phyloP scores from a whole-genome alignment of 2,888 invertebrate species.

The Aricia artaxerxes region DNA sequence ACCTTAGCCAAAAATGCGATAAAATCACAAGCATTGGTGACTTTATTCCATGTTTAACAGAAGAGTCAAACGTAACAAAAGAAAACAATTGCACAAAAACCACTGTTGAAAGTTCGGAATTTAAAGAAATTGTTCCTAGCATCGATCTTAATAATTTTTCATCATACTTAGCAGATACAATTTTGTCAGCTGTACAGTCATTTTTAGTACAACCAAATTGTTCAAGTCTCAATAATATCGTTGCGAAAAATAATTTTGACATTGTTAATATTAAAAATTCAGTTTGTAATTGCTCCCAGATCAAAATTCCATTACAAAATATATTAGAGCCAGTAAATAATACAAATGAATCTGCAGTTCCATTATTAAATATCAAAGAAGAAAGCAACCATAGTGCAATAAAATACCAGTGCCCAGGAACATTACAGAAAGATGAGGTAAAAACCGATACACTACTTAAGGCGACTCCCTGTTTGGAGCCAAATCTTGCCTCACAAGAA shows the following conservation, averaged over 20 bases:
- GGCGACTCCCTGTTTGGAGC: not conserved
- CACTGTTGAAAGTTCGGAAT: not conserved
- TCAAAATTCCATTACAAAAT: not conserved
- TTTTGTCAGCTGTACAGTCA: conserved; percentile 7
- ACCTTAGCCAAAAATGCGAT: not conserved
- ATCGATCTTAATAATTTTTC: not conserved
- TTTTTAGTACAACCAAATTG: not conserved
- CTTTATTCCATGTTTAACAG: not conserved
- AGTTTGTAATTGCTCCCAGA: not conserved
- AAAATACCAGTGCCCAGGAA: not conserved
- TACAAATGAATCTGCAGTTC: not conserved
- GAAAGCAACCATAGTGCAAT: not conserved
- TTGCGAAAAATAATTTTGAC: not conserved
- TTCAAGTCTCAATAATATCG: not conserved
- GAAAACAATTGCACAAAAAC: not conserved
- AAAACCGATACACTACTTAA: not conserved
- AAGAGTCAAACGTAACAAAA: not conserved
- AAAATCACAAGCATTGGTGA: not conserved
- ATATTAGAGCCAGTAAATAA: not conserved
- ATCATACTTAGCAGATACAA: conserved; percentile 11
- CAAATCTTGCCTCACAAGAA: not conserved
- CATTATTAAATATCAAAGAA: not conserved
- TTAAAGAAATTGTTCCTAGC: not conserved
- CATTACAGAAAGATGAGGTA: not conserved
- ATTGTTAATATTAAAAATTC: not conserved